Base-by-base conservation (phyloP, 2,113 vertebrate species). In the Panurus biarmicus region DNA sequence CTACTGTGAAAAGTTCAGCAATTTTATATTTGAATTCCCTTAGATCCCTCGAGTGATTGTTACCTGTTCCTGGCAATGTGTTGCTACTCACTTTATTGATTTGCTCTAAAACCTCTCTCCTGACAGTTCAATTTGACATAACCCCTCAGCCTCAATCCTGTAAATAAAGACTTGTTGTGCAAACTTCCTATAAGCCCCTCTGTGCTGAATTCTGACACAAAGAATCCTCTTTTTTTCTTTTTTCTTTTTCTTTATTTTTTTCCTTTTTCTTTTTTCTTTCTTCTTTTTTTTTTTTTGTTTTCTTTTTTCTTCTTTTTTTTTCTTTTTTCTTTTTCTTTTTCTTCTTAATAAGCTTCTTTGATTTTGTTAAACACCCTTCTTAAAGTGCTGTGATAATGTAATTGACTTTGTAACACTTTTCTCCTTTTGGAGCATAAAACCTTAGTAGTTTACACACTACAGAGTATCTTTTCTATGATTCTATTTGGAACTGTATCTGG, bases 21-120 rank as follows among this genome's bases (percentile, higher is more conserved):
- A 83, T 92, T 94, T 88, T 90, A 57, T 92, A 90, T 96, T 66
- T 71, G 79, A 93, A 93, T 92, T 95, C 88, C 96, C 96, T 80
- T 25, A 70, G 69, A 94, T 90, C 83, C 96, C 90, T 76, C 10
- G 10, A 86, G 92, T 66, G 94, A 96, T 92, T 93, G 90, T 90
- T 96, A 95, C 92, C 85, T 95, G 88, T 81, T 92, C 72, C 79
- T 93, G 85, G 90, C 94, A 74, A 83, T 70, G 79, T 51, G 90
- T 36, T 93, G 82, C 40, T 84, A 25, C n/a, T 74, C 51, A 82
- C 85, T 86, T 83, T 80, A 80, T 74, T 80, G 95, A 83, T 93
- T 90, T 90, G 79, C 85, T 93, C 75, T 44, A 56, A 93, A 93
- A 51, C 19, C 9, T 86, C 75, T 83, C 75, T 51, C 57, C 64